phyloP scores from a whole-genome alignment of 2,113 vertebrate species.

The Antennarius striatus region DNA sequence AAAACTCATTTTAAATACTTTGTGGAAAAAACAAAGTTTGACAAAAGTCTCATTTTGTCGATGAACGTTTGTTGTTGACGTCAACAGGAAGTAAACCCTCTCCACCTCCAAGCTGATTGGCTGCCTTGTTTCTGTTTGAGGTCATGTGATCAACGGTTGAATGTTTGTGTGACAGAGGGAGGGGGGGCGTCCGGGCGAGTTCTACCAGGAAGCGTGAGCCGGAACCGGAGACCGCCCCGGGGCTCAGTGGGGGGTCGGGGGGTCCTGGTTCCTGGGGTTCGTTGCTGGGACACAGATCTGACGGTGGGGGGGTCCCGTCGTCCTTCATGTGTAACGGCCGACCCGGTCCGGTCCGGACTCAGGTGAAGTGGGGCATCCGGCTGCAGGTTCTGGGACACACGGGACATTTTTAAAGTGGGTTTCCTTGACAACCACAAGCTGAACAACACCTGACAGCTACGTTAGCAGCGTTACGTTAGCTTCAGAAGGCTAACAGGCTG shows the following conservation, averaged over 20 bases:
- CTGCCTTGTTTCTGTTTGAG: no score
- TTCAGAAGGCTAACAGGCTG: no score
- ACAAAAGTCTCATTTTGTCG: background rate
- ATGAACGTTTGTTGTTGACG: no score
- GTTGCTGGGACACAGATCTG: slow-evolving; percentile 53
- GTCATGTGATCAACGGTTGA: background rate
- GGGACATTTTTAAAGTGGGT: background rate
- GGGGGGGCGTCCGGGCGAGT: slow-evolving; percentile 61
- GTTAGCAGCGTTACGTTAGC: no score
- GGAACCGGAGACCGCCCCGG: no score
- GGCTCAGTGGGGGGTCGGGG: no score
- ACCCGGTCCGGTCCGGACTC: slow-evolving; percentile 39
- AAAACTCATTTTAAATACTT: slow-evolving; percentile 1
- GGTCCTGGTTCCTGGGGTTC: slow-evolving; percentile 31
- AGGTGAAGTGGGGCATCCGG: slow-evolving; percentile 77
- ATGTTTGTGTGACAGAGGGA: background rate
- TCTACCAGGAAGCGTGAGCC: no score
- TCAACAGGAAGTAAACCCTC: no score
- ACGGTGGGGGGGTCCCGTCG: slow-evolving; percentile 25
- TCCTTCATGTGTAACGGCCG: slow-evolving; percentile 49
- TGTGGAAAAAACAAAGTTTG: slow-evolving; percentile 13
- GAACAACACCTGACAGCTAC: no score
- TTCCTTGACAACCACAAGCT: no score
- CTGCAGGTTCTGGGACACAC: slow-evolving; percentile 74
- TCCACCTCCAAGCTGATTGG: no score